Conservation (phyloP, 1,140 invertebrate species). For the Oreohelix idahoensis region DNA sequence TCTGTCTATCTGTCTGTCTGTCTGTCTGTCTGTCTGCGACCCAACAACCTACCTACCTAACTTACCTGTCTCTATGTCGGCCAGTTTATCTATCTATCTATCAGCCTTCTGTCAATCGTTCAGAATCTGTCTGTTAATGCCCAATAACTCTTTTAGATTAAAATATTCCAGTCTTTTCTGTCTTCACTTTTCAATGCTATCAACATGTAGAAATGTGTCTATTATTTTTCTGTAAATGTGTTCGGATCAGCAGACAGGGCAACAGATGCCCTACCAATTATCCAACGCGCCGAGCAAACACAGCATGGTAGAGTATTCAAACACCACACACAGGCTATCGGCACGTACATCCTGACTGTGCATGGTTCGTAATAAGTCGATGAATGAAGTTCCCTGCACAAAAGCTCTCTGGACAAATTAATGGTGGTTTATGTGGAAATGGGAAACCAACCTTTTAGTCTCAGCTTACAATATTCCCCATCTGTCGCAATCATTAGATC, state of each 20-base stretch:
- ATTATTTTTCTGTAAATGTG: not conserved
- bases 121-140: too few relatives aligned
- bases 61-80: too few relatives aligned
- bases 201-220: not conserved
- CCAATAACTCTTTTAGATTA: too few relatives aligned
- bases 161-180: not conserved
- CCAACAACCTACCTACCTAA: too few relatives aligned
- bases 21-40: too few relatives aligned
- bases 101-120: too few relatives aligned
- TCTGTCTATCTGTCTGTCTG: too few relatives aligned
- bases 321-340: not conserved
- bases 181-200: not conserved
- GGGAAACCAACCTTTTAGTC: not conserved
- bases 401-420: not conserved
- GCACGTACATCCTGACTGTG: not conserved
- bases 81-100: too few relatives aligned
- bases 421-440: constrained; percentile 9
- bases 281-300: not conserved
- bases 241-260: not conserved
- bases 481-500: constrained; percentile 12
- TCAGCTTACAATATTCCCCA: not conserved
- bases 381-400: not conserved
- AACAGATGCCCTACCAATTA: constrained; percentile 9
- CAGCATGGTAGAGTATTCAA: not conserved
- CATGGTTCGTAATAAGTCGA: not conserved